Base-by-base conservation (phyloP, 23 tunicate genomes). In the Ascidia mentula region DNA sequence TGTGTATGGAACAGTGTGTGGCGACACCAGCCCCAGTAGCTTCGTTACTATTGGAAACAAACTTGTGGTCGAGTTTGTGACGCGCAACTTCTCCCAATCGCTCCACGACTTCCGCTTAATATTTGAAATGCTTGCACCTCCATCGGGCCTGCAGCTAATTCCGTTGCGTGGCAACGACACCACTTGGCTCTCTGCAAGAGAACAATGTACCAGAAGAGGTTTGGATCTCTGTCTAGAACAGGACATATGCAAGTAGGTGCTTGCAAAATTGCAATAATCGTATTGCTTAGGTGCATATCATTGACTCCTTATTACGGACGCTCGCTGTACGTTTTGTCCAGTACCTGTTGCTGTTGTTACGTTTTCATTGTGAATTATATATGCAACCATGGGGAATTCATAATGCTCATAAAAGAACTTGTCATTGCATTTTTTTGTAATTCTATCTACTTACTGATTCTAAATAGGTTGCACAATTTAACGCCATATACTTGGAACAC, bases 201-300 rank as follows among this genome's bases (percentile, higher is more conserved):
- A 36, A 0, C n/a, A 74, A 59, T 87, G 92, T 39, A 22, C 59
- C 6, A 28, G 22, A 5, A 34, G 13, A 1, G 82, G 82, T 15
- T 81, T 81, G 69, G 85, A 81, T 76, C 72, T 87, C 7, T 87
- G 92, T 46, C 39, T 26, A 9, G 5, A 59, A 6, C 36, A 69
- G 39, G 82, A 81, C 69, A 80, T 87, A 31, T 87, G 92, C 86
- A 75, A 45, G 92, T 86, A 69, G 34, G 89, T 60, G 34, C 4
- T 38, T 37, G n/a, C n/a, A n/a, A n/a, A n/a, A n/a, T n/a, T n/a
- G n/a, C n/a, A n/a, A n/a, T n/a, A n/a, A n/a, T n/a, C n/a, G n/a
- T n/a, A n/a, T n/a, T n/a, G n/a, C n/a, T n/a, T n/a, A n/a, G n/a
- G n/a, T n/a, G n/a, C n/a, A n/a, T n/a, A n/a, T n/a, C n/a, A n/a